Evolutionary conservation across 1,140 invertebrate species (phyloP), one percentile per base, ranked within the genome.

Genomic region (Plodia interpunctella): DNA sequence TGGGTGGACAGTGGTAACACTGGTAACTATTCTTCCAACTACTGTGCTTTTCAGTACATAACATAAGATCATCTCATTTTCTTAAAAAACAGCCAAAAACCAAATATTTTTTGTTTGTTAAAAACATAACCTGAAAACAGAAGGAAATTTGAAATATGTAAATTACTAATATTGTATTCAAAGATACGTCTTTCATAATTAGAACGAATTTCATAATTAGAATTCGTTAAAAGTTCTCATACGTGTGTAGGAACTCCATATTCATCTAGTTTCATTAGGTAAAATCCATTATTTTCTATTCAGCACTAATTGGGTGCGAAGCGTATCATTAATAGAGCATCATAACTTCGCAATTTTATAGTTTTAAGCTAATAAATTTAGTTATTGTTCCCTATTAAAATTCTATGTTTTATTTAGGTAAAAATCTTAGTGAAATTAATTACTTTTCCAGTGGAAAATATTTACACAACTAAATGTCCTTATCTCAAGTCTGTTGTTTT

Each of bases 211-310:
- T n/a, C n/a, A n/a, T n/a, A n/a, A n/a, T n/a, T n/a, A n/a, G n/a
- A n/a, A n/a, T n/a, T n/a, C n/a, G n/a, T 3, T 10, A n/a, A 44
- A 15, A 44, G 38, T 44, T 44, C 1, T 25, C 21, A 2, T 25
- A 6, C 21, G 38, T 5, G 13, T 5, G n/a, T 44, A 44, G 38
- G 15, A 44, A 44, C 5, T 2, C 11, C 35, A 13, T 38, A 44
- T 44, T 44, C 38, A 44, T 44, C n/a, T 44, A 44, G 13, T 44
- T 44, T 44, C 38, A 44, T 44, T 44, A 44, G 13, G 38, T 35
- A 9, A 35, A 35, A 35, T 44, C 38, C 38, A 44, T 44, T 44
- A 44, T 6, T 44, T 44, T 44, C 38, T 44, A 44, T 44, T 44
- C n/a, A 15, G 38, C 13, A 5, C 13, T 15, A 15, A 44, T 15